phyloP scores from a whole-genome alignment of 2,888 invertebrate species.

The Pyrrhia umbra region DNA sequence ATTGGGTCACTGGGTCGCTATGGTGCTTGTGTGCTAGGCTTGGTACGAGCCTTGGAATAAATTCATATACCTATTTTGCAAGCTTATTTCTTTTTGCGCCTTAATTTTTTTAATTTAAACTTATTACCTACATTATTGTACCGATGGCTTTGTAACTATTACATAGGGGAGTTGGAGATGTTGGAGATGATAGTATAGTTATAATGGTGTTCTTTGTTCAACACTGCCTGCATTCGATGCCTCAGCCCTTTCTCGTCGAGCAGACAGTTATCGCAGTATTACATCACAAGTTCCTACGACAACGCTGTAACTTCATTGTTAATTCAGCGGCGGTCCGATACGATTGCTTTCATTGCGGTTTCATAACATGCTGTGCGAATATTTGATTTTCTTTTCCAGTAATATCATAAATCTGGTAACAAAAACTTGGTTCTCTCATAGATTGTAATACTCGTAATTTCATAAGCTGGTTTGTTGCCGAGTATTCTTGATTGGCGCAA shows the following conservation, averaged over 20 bases:
- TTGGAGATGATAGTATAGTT: not conserved
- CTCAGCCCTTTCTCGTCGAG: not conserved
- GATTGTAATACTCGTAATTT: constrained; percentile 12
- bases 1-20: constrained; percentile 52
- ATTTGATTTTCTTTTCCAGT: constrained; percentile 21
- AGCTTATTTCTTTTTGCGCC: no score
- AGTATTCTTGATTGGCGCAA: not conserved
- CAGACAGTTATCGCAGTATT: constrained; percentile 18
- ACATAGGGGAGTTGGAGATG: no score
- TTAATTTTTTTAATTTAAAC: no score
- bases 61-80: constrained; percentile 1
- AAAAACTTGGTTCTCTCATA: not conserved
- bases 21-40: constrained; percentile 35
- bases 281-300: constrained; percentile 23
- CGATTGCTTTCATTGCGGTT: constrained; percentile 24
- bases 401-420: constrained; percentile 13
- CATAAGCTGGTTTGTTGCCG: not conserved
- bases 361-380: constrained; percentile 26
- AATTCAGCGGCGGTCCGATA: constrained; percentile 25
- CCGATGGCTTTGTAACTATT: no score
- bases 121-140: no score
- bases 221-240: not conserved
- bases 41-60: constrained; percentile 15
- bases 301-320: constrained; percentile 38
- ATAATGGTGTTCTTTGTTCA: not conserved